A percentile compares a stretch with the other conserved stretches of the same genome.
phyloP scores from a whole-genome alignment of 2,888 invertebrate genomes.

The Caenorhabditis imperialis region DNA sequence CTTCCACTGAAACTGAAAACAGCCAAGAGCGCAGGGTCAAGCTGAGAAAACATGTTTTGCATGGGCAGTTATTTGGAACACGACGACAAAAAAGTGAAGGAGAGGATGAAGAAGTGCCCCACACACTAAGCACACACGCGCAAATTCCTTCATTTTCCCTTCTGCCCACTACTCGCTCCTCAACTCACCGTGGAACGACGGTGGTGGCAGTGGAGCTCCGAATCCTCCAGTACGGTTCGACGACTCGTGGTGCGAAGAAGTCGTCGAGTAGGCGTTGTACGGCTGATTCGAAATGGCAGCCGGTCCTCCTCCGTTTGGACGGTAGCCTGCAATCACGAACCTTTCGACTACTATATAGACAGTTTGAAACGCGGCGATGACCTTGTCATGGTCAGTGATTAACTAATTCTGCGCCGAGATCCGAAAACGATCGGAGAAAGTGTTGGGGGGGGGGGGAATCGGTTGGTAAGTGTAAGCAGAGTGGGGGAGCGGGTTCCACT shows the following conservation, averaged over 20 bases:
- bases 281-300: conserved; percentile 62
- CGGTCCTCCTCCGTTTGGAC: conserved; percentile 57
- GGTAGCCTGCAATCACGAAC: conserved; percentile 55
- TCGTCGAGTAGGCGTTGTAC: conserved; percentile 52
- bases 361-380: conserved; percentile 9
- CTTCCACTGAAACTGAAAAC: too few relatives aligned
- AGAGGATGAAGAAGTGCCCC: conserved; percentile 45
- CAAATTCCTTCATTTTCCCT: conserved; percentile 37
- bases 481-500: conserved; percentile 21
- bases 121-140: conserved; percentile 39
- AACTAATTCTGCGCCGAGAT: conserved; percentile 26
- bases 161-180: neutral
- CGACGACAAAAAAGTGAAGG: conserved; percentile 36
- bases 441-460: conserved; percentile 3
- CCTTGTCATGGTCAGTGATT: conserved; percentile 28
- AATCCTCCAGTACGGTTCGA: conserved; percentile 50
- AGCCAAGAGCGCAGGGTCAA: too few relatives aligned
- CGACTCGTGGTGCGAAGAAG: conserved; percentile 56
- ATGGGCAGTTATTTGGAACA: conserved; percentile 51
- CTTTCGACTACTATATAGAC: conserved; percentile 16
- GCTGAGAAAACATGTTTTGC: conserved; percentile 50
- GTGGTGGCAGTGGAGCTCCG: conserved; percentile 58
- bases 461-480: conserved; percentile 10
- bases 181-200: conserved; percentile 57
- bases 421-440: conserved; percentile 11